Base-by-base conservation (phyloP, 2,113 vertebrate species). In the Peromyscus polionotus region DNA sequence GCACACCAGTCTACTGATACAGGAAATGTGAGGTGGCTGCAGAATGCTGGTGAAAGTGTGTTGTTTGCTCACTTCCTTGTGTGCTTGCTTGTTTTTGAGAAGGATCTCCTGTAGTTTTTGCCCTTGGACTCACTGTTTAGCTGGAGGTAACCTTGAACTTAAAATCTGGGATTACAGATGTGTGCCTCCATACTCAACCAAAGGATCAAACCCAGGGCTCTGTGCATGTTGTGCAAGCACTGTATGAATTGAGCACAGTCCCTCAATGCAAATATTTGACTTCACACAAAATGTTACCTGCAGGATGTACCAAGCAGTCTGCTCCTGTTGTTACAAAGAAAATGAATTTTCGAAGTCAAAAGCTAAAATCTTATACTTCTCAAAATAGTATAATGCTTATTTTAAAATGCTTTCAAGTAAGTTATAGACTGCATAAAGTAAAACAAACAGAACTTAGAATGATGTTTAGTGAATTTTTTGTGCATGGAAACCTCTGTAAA, bases 351-450 rank as follows among this genome's bases (percentile, higher is more conserved):
- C 63, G 39, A 94, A 79, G 9, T 33, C 31, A 94, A 67, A 88
- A 59, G 1, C 61, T 93, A 90, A 88, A 95, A 96, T 90, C 59
- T 93, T 45, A 89, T 72, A 48, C 42, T n/a, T 6, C 20, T 88
- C 7, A 12, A 4, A 33, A 22, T 87, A 51, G 36, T 83, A 22
- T 65, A 85, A 45, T 83, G 0, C 1, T 88, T 73, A n/a, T 48
- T 65, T 33, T 79, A 59, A 92, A 42, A 68, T 89, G 80, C 86
- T 85, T 95, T n/a, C 72, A 88, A 54, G n/a, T 87, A 92, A 28
- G 9, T 33, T 90, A 33, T 76, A 63, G 65, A 59, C 84, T 86
- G 54, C 31, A n/a, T 0, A 45, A 19, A 51, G 10, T 75, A 95
- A 80, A 88, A 95, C 70, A 70, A 16, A 36, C 28, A 93, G 13